These are phyloP conservation scores for Lucinisca nassula DNA, from an alignment of 2,888 invertebrate genomes.

Conservation along the genomic window DNA sequence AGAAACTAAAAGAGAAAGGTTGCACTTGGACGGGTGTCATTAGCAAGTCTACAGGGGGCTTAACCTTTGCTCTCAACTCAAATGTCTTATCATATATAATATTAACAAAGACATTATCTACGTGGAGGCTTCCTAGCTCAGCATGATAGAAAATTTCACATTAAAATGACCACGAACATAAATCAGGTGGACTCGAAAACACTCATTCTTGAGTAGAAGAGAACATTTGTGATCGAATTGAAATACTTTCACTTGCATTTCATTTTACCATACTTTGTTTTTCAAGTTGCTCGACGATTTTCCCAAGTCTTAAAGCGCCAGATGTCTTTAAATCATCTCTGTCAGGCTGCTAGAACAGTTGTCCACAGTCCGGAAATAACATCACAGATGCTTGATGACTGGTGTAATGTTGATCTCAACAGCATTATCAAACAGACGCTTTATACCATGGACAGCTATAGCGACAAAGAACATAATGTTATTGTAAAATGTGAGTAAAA, in stretches of 20 bases:
- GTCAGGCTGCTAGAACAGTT: slow-evolving; percentile 88
- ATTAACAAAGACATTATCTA: too few relatives aligned
- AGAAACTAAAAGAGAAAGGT: too few relatives aligned
- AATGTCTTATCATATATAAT: too few relatives aligned
- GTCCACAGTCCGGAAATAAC: slow-evolving; percentile 88
- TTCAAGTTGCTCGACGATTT: slow-evolving; percentile 88
- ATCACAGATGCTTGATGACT: slow-evolving; percentile 88
- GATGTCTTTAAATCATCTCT: slow-evolving; percentile 88
- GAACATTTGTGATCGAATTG: too few relatives aligned
- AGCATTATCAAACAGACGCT: slow-evolving; percentile 88
- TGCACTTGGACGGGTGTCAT: too few relatives aligned
- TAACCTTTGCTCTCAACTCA: too few relatives aligned
- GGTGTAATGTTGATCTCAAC: slow-evolving; percentile 88
- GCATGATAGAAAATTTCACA: too few relatives aligned
- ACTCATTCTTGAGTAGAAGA: too few relatives aligned
- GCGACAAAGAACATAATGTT: slow-evolving; percentile 82
- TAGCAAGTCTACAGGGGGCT: too few relatives aligned
- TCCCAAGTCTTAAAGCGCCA: slow-evolving; percentile 88
- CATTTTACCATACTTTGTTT: neutral
- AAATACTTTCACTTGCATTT: neutral
- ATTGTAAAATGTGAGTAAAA: slow-evolving; percentile 85
- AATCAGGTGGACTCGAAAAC: too few relatives aligned
- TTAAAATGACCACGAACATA: too few relatives aligned
- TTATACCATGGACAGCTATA: slow-evolving; percentile 87
- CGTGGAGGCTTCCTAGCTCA: too few relatives aligned